Evolutionary conservation across 2,888 invertebrate species (phyloP).

Genomic region (Melanophora roralis): DNA sequence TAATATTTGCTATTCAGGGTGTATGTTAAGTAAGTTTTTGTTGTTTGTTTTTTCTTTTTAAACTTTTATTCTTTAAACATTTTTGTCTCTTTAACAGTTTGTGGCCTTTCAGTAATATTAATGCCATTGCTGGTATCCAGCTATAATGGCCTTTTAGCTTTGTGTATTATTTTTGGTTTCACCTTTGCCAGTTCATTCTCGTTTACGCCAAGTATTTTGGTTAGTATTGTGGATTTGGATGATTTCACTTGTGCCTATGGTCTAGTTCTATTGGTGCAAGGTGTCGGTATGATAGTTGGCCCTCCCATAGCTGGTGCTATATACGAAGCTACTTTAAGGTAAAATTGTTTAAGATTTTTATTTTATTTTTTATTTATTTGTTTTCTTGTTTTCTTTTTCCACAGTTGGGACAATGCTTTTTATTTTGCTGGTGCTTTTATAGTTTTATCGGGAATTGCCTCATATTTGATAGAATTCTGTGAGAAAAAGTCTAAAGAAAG

Average conservation of each 20-base stretch:
- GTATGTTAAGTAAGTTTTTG: slow-evolving; percentile 79
- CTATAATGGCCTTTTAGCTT: slow-evolving; percentile 70
- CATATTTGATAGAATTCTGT: slow-evolving; percentile 75
- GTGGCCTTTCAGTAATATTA: slow-evolving; percentile 74
- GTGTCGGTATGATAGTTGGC: slow-evolving; percentile 93
- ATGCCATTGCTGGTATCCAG: slow-evolving; percentile 73
- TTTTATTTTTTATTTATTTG: background rate
- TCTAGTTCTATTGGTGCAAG: slow-evolving; percentile 91
- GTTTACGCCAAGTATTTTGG: slow-evolving; percentile 92
- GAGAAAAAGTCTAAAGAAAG: slow-evolving; percentile 74
- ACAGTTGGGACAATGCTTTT: slow-evolving; percentile 86
- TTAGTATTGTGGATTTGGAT: slow-evolving; percentile 91
- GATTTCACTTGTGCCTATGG: slow-evolving; percentile 96
- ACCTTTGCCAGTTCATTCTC: slow-evolving; percentile 95
- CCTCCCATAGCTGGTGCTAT: slow-evolving; percentile 91
- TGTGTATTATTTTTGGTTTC: slow-evolving; percentile 87
- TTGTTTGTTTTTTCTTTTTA: too few relatives aligned
- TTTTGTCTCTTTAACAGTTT: slow-evolving; percentile 68
- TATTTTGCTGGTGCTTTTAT: slow-evolving; percentile 90
- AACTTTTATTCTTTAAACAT: too few relatives aligned
- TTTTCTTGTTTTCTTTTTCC: slow-evolving; percentile 38
- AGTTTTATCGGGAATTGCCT: slow-evolving; percentile 82
- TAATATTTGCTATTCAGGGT: slow-evolving; percentile 88
- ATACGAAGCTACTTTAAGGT: slow-evolving; percentile 74
- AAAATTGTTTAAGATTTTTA: slow-evolving; percentile 36